These are phyloP conservation scores for Bolinopsis microptera DNA, from an alignment of 37 sponge, comb jelly and placozoan genomes.

Conservation along the genomic window DNA sequence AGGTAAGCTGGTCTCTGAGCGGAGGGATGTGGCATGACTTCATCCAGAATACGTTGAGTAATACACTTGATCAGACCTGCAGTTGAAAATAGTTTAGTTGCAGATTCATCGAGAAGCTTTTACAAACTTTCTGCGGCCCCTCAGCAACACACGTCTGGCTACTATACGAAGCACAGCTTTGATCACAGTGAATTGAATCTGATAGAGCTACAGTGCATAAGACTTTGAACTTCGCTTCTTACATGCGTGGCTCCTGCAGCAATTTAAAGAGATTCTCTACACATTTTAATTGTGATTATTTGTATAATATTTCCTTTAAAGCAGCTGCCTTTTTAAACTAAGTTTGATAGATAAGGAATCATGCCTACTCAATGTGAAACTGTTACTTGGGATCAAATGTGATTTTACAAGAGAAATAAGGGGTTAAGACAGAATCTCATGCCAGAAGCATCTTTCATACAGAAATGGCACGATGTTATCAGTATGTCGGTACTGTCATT, in stretches of 20 bases:
- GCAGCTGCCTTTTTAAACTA: too few species aligned
- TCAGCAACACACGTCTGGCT: neutral
- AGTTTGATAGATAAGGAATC: neutral
- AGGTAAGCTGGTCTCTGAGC: constrained; percentile 5
- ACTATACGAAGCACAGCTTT: too few species aligned
- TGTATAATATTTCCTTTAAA: too few species aligned
- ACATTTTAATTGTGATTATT: too few species aligned
- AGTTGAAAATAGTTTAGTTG: neutral
- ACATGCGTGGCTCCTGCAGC: too few species aligned
- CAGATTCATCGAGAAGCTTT: neutral
- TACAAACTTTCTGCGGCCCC: neutral
- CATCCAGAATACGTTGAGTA: constrained; percentile 42
- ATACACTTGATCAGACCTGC: constrained; percentile 62
- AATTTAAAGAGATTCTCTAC: too few species aligned
- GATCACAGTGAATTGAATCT: too few species aligned
- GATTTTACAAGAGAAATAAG: neutral
- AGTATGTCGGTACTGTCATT: neutral
- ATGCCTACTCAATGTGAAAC: neutral
- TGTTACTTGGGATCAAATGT: neutral
- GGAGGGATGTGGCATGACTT: constrained; percentile 25
- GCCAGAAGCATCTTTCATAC: neutral
- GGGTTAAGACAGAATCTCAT: neutral
- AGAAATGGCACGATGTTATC: neutral
- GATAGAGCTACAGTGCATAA: too few species aligned
- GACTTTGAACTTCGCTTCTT: too few species aligned